Evolutionary conservation across 2,113 vertebrate genomes (phyloP).

Genomic region (Acrocephalus arundinaceus): DNA sequence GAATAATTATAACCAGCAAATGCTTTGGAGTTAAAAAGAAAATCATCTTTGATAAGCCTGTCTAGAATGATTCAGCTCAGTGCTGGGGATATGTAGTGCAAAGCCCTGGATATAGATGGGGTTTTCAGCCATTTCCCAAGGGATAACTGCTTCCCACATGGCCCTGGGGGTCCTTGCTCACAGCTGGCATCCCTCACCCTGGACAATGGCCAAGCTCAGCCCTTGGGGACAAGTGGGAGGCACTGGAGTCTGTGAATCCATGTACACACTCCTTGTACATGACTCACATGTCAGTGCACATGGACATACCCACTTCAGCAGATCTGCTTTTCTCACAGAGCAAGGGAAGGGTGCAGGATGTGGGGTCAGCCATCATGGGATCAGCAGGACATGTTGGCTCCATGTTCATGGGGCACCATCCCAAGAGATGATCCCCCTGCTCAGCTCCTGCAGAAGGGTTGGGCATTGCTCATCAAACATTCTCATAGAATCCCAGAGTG

Average conservation of each 20-base stretch:
- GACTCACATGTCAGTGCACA: background rate
- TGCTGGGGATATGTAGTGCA: background rate
- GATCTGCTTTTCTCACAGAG: background rate
- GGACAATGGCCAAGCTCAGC: background rate
- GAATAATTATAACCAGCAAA: background rate
- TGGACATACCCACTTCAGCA: fast-evolving
- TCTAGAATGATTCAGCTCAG: constrained; percentile 28
- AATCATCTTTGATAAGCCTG: background rate
- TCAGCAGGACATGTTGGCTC: background rate
- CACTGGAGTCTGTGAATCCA: background rate
- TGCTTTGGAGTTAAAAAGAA: background rate
- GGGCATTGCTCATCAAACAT: background rate
- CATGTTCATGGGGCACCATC: background rate
- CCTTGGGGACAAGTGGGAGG: background rate
- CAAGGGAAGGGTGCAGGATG: background rate
- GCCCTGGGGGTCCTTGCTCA: background rate
- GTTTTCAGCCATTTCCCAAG: background rate
- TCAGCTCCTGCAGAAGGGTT: background rate
- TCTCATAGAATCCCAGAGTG: background rate
- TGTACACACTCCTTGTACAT: background rate
- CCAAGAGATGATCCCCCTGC: background rate
- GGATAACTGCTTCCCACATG: background rate
- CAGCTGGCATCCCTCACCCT: background rate
- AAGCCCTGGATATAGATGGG: background rate
- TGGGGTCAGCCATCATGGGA: background rate